Percentiles rank a stretch among this genome's conserved stretches.
Evolutionary conservation across 2,797 vertebrate species (phyloP).

Genomic region (Etheostoma perlongum): DNA sequence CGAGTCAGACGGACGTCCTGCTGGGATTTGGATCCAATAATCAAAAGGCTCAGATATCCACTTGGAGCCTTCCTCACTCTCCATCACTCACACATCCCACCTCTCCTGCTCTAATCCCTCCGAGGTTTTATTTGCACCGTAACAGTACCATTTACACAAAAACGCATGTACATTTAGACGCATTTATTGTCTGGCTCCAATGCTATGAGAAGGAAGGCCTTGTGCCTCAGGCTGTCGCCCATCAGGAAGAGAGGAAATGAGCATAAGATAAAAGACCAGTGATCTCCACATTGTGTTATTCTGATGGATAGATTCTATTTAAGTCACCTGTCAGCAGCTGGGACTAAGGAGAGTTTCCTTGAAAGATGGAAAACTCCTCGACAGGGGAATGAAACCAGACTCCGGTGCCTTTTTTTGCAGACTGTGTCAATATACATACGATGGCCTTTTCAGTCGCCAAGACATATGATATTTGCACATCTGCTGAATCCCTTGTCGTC

Average conservation of each 20-base stretch:
- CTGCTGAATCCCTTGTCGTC: conserved; percentile 82
- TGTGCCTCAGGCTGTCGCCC: conserved; percentile 14
- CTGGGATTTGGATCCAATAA: conserved; percentile 68
- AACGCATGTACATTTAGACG: background rate
- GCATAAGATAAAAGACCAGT: conserved; percentile 46
- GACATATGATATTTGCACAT: conserved; percentile 83
- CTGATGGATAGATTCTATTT: conserved; percentile 73
- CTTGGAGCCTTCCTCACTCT: conserved; percentile 55
- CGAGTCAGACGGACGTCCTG: conserved; percentile 51
- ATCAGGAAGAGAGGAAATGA: conserved; percentile 49
- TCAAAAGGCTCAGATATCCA: conserved; percentile 67
- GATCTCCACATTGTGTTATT: conserved; percentile 50
- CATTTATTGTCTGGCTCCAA: conserved; percentile 15
- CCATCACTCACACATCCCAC: conserved; percentile 46
- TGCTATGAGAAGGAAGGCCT: conserved; percentile 30
- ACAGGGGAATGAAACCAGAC: conserved; percentile 67
- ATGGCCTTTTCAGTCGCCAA: conserved; percentile 77
- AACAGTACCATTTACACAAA: conserved; percentile 16
- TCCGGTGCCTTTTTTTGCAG: conserved; percentile 66
- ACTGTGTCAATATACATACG: conserved; percentile 78
- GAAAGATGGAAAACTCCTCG: conserved; percentile 73
- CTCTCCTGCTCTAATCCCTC: conserved; percentile 36
- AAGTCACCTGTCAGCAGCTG: conserved; percentile 78
- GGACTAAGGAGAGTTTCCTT: conserved; percentile 68
- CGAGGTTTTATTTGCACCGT: conserved; percentile 36